A percentile compares a stretch with the other conserved stretches of the same genome.
These are phyloP conservation scores for Bungarus multicinctus DNA, from an alignment of 2,113 vertebrate genomes.

Conservation along the genomic window DNA sequence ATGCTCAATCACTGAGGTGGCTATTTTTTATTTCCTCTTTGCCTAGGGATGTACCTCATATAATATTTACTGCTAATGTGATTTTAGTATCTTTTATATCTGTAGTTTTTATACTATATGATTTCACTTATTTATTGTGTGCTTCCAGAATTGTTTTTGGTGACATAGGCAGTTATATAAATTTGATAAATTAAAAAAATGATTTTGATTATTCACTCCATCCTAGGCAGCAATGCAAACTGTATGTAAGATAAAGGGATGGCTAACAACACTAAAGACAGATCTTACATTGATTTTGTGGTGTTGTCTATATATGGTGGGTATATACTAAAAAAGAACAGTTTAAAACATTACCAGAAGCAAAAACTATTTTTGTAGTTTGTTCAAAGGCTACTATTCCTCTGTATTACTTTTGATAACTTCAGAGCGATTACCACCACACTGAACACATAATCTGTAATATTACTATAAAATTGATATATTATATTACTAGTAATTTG, in stretches of 20 bases:
- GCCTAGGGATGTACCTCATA: neutral
- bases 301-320: neutral
- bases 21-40: neutral
- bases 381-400: neutral
- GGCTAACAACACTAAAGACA: neutral
- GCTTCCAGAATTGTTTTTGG: neutral
- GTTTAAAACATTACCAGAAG: neutral
- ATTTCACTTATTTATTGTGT: neutral
- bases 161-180: neutral
- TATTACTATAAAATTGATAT: neutral
- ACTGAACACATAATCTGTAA: neutral
- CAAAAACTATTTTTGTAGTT: neutral
- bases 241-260: neutral
- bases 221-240: neutral
- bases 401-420: neutral
- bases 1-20: neutral
- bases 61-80: neutral
- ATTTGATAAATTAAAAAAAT: neutral
- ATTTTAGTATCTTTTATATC: neutral
- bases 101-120: neutral
- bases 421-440: neutral
- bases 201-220: neutral
- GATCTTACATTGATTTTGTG: neutral
- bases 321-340: neutral
- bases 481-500: neutral